These are phyloP conservation scores for Hemitrygon akajei DNA, from an alignment of 2,797 vertebrate genomes.

Conservation along the genomic window DNA sequence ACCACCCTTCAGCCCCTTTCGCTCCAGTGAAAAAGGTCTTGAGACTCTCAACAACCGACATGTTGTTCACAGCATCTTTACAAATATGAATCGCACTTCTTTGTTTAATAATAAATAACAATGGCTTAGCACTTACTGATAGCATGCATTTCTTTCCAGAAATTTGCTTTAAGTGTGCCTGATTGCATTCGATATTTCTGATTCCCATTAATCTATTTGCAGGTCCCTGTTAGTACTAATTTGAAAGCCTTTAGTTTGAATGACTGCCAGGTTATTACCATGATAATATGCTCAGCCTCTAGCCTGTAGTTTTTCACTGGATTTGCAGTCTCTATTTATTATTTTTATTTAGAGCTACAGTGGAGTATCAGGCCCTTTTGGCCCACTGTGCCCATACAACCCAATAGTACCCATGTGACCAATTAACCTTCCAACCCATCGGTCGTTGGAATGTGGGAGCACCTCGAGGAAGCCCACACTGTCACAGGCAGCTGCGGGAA, in stretches of 20 bases:
- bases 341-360: too few relatives aligned
- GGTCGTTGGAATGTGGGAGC: too few relatives aligned
- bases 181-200: constrained; percentile 22
- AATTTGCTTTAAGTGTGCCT: neutral
- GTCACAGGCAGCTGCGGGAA: too few relatives aligned
- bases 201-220: neutral
- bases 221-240: neutral
- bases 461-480: too few relatives aligned
- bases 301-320: neutral
- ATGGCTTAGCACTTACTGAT: neutral
- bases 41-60: neutral
- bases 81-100: neutral
- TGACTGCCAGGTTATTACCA: neutral
- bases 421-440: too few relatives aligned
- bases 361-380: too few relatives aligned
- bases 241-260: constrained; percentile 1
- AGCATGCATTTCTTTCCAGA: neutral
- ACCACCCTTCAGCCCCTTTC: too few relatives aligned
- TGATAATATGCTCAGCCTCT: neutral
- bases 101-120: neutral
- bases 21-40: too few relatives aligned
- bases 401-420: too few relatives aligned
- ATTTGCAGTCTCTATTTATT: neutral
- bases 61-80: too few relatives aligned
- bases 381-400: too few relatives aligned